A percentile compares a stretch with the other conserved stretches of the same genome.
Evolutionary conservation across 1,140 invertebrate genomes (phyloP).

Genomic region (Muscidifurax raptorellus): DNA sequence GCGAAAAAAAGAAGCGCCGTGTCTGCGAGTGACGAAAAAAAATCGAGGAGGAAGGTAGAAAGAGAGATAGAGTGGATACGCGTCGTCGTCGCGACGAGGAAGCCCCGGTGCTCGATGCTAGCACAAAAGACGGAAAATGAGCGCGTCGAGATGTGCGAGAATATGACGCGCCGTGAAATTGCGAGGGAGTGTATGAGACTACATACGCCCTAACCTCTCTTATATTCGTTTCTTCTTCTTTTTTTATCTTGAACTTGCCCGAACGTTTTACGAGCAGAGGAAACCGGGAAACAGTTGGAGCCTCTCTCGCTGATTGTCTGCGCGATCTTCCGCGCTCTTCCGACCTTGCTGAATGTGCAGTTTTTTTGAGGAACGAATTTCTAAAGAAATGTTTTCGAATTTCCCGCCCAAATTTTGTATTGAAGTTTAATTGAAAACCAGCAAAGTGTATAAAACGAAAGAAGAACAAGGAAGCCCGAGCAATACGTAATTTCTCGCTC

Average conservation of each 20-base stretch:
- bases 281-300: background rate
- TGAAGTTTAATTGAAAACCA: too few species aligned
- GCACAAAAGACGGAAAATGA: conserved; percentile 7
- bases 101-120: background rate
- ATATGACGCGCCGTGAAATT: background rate
- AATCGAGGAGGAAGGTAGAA: background rate
- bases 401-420: too few species aligned
- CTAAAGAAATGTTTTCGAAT: too few species aligned
- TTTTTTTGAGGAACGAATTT: background rate
- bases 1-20: background rate
- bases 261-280: too few species aligned
- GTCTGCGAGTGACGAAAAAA: background rate
- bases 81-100: background rate
- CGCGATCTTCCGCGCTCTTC: background rate
- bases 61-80: background rate
- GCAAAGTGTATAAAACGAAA: background rate
- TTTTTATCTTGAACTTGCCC: too few species aligned
- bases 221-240: background rate
- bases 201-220: background rate
- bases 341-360: background rate
- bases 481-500: background rate
- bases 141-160: background rate
- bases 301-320: background rate
- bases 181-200: background rate
- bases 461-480: background rate